Evolutionary conservation across 2,113 vertebrate species (phyloP), one percentile per base, ranked within the genome.

Genomic region (Rhinichthys klamathensis): DNA sequence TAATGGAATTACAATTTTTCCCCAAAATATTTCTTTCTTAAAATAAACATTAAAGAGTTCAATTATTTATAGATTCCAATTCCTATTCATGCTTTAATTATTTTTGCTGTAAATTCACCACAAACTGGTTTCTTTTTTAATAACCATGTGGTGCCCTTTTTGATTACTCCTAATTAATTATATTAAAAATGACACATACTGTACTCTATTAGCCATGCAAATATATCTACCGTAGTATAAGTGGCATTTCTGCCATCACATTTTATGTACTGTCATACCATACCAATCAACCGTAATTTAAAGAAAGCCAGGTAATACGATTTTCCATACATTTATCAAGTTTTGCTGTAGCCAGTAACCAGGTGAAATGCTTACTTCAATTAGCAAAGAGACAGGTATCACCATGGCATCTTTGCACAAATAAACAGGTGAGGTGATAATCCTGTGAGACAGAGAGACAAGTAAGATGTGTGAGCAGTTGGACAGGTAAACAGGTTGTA

Each of bases 401-500:
- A 46, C 60, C 35, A 27, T 81, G 44, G 61, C 46, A 15, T 61
- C 58, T 80, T 46, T 44, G 61, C 79, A 8, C 44, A 81, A 23
- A 69, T 32, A 69, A 69, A 69, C 58, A 46, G 58, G 78, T 46
- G 58, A 80, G n/a, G 6, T 81, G 61, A 81, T 81, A 49, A 81
- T 67, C 46, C 44, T 4, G 6, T 51, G 25, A 81, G 78, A 46
- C 78, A 65, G 44, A 69, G 61, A 51, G 61, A 69, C 44, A 23
- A 27, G 60, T 49, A 13, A 46, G 44, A 32, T 44, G 41, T 25
- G 16, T 49, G 27, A 81, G 38, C 58, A 3, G 23, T 80, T 30
- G 38, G 77, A 80, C 58, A 63, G 38, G 60, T 61, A 80, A 80
- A 63, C 78, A 63, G 78, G 35, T 80, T 63, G 27, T 80, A 61